phyloP scores from a whole-genome alignment of 2,797 vertebrate species.

The Meriones psammophilus region DNA sequence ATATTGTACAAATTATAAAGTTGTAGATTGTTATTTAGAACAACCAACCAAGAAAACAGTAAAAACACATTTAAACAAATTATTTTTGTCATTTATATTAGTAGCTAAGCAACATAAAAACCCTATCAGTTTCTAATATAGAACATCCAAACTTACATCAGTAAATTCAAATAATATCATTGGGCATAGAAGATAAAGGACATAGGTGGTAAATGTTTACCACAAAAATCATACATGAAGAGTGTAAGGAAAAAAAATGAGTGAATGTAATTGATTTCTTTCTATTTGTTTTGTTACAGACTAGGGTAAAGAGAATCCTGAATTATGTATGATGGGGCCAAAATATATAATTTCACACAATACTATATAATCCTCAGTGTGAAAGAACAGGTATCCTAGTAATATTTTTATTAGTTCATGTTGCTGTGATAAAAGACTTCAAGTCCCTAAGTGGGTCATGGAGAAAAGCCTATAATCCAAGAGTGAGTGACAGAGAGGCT shows the following conservation, averaged over 20 bases:
- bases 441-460: neutral
- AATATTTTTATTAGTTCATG: neutral
- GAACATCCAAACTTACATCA: neutral
- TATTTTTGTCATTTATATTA: constrained; percentile 3
- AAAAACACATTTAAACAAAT: constrained; percentile 63
- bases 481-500: neutral
- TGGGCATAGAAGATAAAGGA: neutral
- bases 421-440: neutral
- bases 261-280: neutral
- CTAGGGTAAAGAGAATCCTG: neutral
- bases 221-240: neutral
- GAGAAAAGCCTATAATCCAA: neutral
- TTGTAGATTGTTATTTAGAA: constrained; percentile 76
- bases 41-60: constrained; percentile 36
- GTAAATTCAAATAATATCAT: neutral
- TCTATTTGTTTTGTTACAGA: neutral
- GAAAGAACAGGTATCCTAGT: neutral
- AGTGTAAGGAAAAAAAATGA: neutral
- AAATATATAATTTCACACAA: neutral
- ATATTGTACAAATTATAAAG: constrained; percentile 72
- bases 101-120: neutral
- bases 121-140: neutral
- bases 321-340: neutral
- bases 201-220: neutral
- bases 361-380: neutral